phyloP scores from a whole-genome alignment of 2,888 invertebrate species.

The Pyrocoelia pectoralis region DNA sequence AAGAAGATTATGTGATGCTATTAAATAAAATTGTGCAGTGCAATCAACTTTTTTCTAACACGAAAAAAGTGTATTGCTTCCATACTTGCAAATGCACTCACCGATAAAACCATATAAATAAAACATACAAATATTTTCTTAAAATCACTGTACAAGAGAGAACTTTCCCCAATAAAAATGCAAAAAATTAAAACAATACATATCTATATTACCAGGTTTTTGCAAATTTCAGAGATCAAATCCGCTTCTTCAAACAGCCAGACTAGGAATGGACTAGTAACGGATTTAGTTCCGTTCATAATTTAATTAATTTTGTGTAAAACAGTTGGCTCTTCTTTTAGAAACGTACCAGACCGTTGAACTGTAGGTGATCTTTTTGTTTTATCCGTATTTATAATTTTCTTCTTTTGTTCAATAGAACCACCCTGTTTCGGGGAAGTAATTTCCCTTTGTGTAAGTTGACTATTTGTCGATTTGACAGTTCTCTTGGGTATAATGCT shows the following conservation, averaged over 20 bases:
- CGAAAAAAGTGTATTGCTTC: no score
- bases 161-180: no score
- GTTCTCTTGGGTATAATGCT: slow-evolving; percentile 5
- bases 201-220: slow-evolving; percentile 1
- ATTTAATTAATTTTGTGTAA: slow-evolving; percentile 57
- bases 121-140: no score
- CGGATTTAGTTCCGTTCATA: not conserved
- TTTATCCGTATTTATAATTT: slow-evolving; percentile 25
- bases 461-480: not conserved
- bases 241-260: slow-evolving; percentile 23
- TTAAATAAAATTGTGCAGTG: no score
- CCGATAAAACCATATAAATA: no score
- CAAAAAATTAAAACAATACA: no score
- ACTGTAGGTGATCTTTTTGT: slow-evolving; percentile 50
- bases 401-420: slow-evolving; percentile 16
- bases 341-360: slow-evolving; percentile 75
- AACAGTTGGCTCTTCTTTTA: slow-evolving; percentile 78
- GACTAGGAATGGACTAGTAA: slow-evolving; percentile 35
- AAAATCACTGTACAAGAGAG: no score
- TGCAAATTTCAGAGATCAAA: slow-evolving; percentile 10
- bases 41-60: no score
- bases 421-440: slow-evolving; percentile 5
- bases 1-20: no score
- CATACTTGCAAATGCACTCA: no score
- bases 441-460: not conserved